Evolutionary conservation across 2,797 vertebrate species (phyloP), one percentile per base, ranked within the genome.

Genomic region (Bovichtus diacanthus): DNA sequence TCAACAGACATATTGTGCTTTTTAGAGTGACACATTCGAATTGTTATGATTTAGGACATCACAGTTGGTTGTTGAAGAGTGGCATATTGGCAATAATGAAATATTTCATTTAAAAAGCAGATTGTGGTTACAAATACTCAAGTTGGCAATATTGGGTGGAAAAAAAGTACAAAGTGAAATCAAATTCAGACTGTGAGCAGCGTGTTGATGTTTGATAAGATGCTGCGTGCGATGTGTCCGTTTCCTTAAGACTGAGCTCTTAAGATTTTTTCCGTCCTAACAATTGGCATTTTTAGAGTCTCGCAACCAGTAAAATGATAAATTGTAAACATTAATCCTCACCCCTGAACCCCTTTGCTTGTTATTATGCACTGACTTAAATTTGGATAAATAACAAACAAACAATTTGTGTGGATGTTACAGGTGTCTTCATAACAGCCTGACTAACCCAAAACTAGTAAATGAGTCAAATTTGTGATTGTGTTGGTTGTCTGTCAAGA

Each of bases 341-440:
- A 9, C 16, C 61, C 11, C n/a, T 63, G 66, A 78, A 72, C 51
- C 62, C 67, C 89, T 93, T 88, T 90, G 92, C 93, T 95, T 95
- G 95, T 94, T 92, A 88, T 86, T 76, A 94, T 96, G 96, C 96
- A 96, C 96, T 96, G 97, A 97, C 95, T 95, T 89, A 84, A 78
- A 82, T 46, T 66, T 70, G 55, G 76, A 85, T 50, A 39, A 76
- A 70, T 69, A 53, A 69, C 62, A 80, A 81, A 77, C 66, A 79
- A 73, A 79, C 66, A 78, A 59, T 73, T 82, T 72, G 67, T 68
- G 61, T 80, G 73, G 77, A 86, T 76, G 72, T 84, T 85, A 72
- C 86, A 78, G 71, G 86, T 85, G 88, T 93, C 85, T 87, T 86
- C 78, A 84, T 74, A 89, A 70, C 83, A 87, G 83, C 84, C 80